phyloP scores from a whole-genome alignment of 2,113 vertebrate genomes.

The Rhabdornis inornatus region DNA sequence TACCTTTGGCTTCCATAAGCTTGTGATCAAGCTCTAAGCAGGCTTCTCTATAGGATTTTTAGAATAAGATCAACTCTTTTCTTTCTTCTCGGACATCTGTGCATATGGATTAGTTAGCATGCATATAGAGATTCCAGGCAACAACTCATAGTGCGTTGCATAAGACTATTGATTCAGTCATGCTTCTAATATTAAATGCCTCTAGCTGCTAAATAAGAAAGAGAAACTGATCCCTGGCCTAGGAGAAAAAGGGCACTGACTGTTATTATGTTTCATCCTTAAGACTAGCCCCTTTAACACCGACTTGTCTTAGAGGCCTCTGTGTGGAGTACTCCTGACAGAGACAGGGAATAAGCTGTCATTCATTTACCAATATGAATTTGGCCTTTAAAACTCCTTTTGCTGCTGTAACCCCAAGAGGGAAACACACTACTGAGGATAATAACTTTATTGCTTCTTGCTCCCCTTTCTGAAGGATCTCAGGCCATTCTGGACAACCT shows the following conservation, averaged over 20 bases:
- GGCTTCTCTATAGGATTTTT: not conserved
- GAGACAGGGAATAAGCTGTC: not conserved
- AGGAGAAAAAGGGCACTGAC: not conserved
- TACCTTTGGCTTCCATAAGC: not conserved
- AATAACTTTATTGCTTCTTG: not conserved
- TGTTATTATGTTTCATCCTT: not conserved
- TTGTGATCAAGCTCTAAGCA: not conserved
- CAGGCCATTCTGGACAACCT: not conserved
- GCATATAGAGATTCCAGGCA: not conserved
- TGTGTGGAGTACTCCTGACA: not conserved
- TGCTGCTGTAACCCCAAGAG: not conserved
- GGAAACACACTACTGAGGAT: not conserved
- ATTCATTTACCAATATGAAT: not conserved
- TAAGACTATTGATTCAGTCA: not conserved
- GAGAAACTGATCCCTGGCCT: not conserved
- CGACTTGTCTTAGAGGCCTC: not conserved
- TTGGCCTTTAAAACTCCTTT: not conserved
- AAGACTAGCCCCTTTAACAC: not conserved
- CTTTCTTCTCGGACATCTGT: not conserved
- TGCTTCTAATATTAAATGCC: not conserved
- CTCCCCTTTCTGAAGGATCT: not conserved
- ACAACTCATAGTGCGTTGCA: not conserved
- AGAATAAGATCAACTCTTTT: not conserved
- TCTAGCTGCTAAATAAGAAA: not conserved
- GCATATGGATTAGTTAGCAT: not conserved